Percentiles rank a stretch among this genome's conserved stretches.
These are phyloP conservation scores for Desoria tigrina DNA, from an alignment of 2,888 invertebrate genomes.

Conservation along the genomic window DNA sequence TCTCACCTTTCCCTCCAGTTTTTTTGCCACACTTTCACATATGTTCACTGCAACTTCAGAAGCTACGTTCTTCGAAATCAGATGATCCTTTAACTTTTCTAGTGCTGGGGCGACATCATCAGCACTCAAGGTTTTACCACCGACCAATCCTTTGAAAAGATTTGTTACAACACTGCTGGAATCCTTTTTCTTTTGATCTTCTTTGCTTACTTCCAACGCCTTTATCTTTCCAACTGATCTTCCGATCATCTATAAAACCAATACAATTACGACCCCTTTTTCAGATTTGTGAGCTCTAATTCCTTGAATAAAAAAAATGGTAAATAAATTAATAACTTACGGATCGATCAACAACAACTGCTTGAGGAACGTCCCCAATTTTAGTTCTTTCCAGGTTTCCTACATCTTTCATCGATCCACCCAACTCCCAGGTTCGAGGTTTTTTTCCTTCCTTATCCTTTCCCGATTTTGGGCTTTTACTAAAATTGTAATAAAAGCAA, in stretches of 20 bases:
- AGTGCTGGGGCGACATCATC: constrained; percentile 82
- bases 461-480: constrained; percentile 65
- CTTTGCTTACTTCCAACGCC: constrained; percentile 75
- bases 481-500: constrained; percentile 38
- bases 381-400: constrained; percentile 55
- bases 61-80: constrained; percentile 97
- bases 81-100: constrained; percentile 91
- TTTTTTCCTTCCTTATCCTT: constrained; percentile 69
- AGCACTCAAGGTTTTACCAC: constrained; percentile 78
- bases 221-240: constrained; percentile 80
- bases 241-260: constrained; percentile 68
- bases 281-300: too few species aligned
- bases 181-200: constrained; percentile 65
- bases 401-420: constrained; percentile 55
- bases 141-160: constrained; percentile 68
- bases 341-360: constrained; percentile 65
- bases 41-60: constrained; percentile 90
- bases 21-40: constrained; percentile 86
- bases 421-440: constrained; percentile 85
- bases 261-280: constrained; percentile 1
- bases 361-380: constrained; percentile 55
- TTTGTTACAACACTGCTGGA: constrained; percentile 54
- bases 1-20: constrained; percentile 78
- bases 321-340: constrained; percentile 60
- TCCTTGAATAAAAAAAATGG: constrained; percentile 9